These are phyloP conservation scores for Hydrophis major DNA, from an alignment of 2,797 vertebrate genomes.

Conservation along the genomic window DNA sequence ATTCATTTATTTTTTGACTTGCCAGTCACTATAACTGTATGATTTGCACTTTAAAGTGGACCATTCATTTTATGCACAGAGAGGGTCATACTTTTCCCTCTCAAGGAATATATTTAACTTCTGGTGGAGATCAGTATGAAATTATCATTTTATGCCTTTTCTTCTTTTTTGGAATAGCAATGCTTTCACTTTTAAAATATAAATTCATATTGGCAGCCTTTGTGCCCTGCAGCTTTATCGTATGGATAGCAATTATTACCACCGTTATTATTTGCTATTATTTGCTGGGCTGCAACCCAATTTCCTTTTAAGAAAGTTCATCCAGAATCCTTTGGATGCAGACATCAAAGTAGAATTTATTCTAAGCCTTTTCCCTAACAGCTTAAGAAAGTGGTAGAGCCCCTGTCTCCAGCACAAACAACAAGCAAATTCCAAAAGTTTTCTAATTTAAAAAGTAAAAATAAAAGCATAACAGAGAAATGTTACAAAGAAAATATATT, in stretches of 20 bases:
- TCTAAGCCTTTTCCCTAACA: background rate
- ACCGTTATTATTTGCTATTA: background rate
- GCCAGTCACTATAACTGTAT: background rate
- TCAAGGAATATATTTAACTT: slow-evolving; percentile 48
- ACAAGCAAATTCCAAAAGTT: background rate
- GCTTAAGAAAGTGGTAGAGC: background rate
- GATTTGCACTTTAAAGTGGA: background rate
- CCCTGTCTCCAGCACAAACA: background rate
- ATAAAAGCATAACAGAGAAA: background rate
- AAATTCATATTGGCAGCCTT: background rate
- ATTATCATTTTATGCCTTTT: slow-evolving; percentile 51
- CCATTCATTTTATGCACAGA: background rate
- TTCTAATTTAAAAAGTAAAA: background rate
- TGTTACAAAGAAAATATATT: background rate
- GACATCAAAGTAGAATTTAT: background rate
- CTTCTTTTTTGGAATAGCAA: slow-evolving; percentile 30
- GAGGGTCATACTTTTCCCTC: background rate
- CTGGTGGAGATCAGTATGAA: slow-evolving; percentile 45
- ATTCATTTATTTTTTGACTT: background rate
- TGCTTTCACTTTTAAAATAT: background rate
- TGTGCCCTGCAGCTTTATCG: background rate
- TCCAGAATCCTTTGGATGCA: background rate
- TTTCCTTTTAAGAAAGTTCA: background rate
- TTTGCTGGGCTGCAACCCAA: background rate
- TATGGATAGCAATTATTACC: background rate